Conservation (phyloP, 2,113 vertebrate genomes). For the Suricata suricatta region DNA sequence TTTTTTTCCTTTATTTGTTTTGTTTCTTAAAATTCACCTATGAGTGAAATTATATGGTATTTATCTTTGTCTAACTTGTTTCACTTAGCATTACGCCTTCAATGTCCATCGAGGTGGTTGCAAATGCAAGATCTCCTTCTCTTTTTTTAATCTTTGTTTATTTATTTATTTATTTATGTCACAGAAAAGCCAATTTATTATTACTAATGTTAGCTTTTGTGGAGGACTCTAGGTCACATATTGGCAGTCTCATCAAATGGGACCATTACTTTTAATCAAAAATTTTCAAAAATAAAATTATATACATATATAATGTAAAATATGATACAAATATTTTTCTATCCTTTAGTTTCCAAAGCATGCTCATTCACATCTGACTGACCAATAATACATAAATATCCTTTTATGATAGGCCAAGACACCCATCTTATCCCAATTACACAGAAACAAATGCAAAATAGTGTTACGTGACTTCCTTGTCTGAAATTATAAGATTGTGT, state of each 20-base stretch:
- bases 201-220: neutral
- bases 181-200: slow-evolving; percentile 24
- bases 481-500: slow-evolving; percentile 28
- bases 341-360: slow-evolving; percentile 11
- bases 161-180: neutral
- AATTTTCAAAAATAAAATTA: slow-evolving; percentile 22
- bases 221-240: neutral
- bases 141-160: no score
- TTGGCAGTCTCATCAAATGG: neutral
- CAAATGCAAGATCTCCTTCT: neutral
- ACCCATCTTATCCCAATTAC: neutral
- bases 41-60: neutral
- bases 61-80: neutral
- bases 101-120: neutral
- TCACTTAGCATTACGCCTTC: neutral
- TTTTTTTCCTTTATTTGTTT: neutral
- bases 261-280: neutral
- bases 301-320: neutral
- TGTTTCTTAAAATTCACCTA: neutral
- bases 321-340: slow-evolving; percentile 47
- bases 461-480: neutral
- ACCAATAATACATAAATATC: neutral
- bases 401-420: neutral
- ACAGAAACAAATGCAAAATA: slow-evolving; percentile 43
- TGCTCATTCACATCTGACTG: neutral